These are phyloP conservation scores for Zoanthus sociatus DNA, from an alignment of 92 coral and sea anemone genomes.

Conservation along the genomic window DNA sequence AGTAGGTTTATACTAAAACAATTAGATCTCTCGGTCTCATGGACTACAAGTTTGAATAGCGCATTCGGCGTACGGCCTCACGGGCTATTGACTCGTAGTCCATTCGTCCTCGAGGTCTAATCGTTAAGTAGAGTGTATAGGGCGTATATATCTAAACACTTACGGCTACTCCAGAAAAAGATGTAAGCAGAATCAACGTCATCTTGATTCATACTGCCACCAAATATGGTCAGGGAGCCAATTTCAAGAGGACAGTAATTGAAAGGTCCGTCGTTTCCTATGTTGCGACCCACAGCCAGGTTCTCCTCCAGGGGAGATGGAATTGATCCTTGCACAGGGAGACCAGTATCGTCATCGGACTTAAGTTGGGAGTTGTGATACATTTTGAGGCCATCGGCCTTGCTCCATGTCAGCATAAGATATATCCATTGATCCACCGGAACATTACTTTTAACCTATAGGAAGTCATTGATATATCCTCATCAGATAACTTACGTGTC, in stretches of 20 bases:
- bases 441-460: slow-evolving; percentile 67
- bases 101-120: too few relatives aligned
- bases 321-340: slow-evolving; percentile 70
- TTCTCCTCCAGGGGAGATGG: slow-evolving; percentile 71
- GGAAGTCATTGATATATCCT: neutral
- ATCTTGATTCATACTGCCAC: slow-evolving; percentile 72
- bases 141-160: slow-evolving; percentile 38
- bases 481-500: neutral
- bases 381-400: slow-evolving; percentile 82
- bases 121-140: too few relatives aligned
- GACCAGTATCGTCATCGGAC: slow-evolving; percentile 79
- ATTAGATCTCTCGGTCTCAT: too few relatives aligned
- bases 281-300: slow-evolving; percentile 85
- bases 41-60: too few relatives aligned
- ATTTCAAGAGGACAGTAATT: slow-evolving; percentile 69
- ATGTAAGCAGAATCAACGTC: slow-evolving; percentile 91
- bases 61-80: too few relatives aligned
- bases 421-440: slow-evolving; percentile 78
- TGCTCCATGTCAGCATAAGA: slow-evolving; percentile 85
- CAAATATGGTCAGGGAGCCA: slow-evolving; percentile 92
- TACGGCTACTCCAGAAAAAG: slow-evolving; percentile 95
- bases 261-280: slow-evolving; percentile 76
- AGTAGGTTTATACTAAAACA: too few relatives aligned
- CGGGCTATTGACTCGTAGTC: too few relatives aligned
- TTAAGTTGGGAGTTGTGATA: slow-evolving; percentile 78